phyloP scores from a whole-genome alignment of 2,797 vertebrate genomes.

The Poeciliopsis gracilis region DNA sequence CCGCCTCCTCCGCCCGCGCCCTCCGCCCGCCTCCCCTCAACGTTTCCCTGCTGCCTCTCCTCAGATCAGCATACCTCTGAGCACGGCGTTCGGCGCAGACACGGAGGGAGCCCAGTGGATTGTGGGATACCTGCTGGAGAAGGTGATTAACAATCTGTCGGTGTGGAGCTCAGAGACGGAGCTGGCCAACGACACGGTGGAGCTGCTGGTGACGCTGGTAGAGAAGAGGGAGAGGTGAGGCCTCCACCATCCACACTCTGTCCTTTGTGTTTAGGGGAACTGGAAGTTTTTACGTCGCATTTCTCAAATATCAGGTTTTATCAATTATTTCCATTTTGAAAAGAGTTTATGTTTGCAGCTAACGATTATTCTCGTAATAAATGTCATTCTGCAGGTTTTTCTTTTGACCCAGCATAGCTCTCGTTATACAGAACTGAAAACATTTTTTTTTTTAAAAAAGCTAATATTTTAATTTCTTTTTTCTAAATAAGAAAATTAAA shows the following conservation, averaged over 20 bases:
- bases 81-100: slow-evolving; percentile 94
- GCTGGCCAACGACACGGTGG: slow-evolving; percentile 96
- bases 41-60: slow-evolving; percentile 30
- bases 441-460: too few species aligned
- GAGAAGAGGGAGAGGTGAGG: slow-evolving; percentile 95
- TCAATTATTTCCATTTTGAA: background rate
- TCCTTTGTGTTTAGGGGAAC: background rate
- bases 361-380: too few species aligned
- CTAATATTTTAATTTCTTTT: too few species aligned
- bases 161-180: slow-evolving; percentile 98
- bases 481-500: too few species aligned
- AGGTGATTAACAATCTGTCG: slow-evolving; percentile 97
- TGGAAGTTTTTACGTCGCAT: background rate
- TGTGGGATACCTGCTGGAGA: slow-evolving; percentile 98
- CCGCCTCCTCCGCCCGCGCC: background rate
- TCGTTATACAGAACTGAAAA: too few species aligned
- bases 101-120: slow-evolving; percentile 98
- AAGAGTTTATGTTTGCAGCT: too few species aligned
- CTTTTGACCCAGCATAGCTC: too few species aligned
- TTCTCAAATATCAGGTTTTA: background rate
- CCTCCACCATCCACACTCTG: background rate
- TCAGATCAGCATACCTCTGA: slow-evolving; percentile 96
- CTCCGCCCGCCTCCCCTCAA: background rate
- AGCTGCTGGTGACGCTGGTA: slow-evolving; percentile 96
- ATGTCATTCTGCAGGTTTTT: too few species aligned